Evolutionary conservation across 2,113 vertebrate genomes (phyloP).

Genomic region (Seriola quinqueradiata): DNA sequence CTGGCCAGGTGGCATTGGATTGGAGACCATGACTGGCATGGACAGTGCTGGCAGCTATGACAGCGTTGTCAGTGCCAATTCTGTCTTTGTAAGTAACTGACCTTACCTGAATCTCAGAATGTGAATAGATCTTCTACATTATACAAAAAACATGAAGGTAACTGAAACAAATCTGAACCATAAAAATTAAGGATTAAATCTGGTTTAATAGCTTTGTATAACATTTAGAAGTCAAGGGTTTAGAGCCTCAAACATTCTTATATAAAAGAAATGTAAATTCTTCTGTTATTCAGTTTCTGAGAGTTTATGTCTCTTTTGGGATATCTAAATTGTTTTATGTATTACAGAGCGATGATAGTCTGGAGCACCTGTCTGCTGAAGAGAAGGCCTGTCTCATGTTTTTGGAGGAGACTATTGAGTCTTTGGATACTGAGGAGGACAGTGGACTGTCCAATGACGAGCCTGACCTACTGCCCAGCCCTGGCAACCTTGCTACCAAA

Average conservation of each 20-base stretch:
- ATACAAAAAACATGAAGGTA: background rate
- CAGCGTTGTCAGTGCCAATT: slow-evolving; percentile 88
- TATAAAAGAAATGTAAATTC: background rate
- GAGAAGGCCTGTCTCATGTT: slow-evolving; percentile 95
- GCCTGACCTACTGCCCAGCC: slow-evolving; percentile 58
- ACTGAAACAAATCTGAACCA: background rate
- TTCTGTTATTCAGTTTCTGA: background rate
- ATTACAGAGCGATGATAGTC: slow-evolving; percentile 88
- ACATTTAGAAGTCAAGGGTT: background rate
- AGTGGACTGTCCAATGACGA: slow-evolving; percentile 87
- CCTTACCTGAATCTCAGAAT: background rate
- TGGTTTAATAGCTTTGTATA: background rate
- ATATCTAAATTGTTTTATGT: background rate
- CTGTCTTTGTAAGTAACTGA: slow-evolving; percentile 86
- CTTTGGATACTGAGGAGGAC: slow-evolving; percentile 90
- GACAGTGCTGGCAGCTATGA: slow-evolving; percentile 87
- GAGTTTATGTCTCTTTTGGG: background rate
- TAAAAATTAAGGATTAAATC: background rate
- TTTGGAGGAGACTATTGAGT: slow-evolving; percentile 94
- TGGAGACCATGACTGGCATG: slow-evolving; percentile 76
- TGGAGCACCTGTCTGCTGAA: slow-evolving; percentile 92
- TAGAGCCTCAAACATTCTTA: background rate
- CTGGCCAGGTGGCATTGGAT: slow-evolving; percentile 84
- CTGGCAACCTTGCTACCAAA: slow-evolving; percentile 66
- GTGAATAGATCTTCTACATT: background rate